A percentile compares a stretch with the other conserved stretches of the same genome.
These are phyloP conservation scores for Willisornis vidua DNA, from an alignment of 2,113 vertebrate species.

Conservation along the genomic window DNA sequence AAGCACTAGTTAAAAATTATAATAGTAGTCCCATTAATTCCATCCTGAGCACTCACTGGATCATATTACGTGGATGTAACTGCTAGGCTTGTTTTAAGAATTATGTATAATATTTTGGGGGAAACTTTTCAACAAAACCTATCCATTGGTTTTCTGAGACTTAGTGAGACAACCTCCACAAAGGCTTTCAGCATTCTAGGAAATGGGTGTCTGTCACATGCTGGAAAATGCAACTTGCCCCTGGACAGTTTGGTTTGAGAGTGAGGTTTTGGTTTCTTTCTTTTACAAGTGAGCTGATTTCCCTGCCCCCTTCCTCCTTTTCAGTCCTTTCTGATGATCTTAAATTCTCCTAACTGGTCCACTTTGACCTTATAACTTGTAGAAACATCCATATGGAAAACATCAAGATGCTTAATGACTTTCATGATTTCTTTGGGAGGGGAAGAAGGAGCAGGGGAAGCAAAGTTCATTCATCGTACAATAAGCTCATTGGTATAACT, in stretches of 20 bases:
- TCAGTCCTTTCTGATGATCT: neutral
- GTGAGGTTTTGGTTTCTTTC: neutral
- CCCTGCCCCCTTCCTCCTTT: neutral
- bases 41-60: neutral
- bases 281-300: neutral
- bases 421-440: neutral
- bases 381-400: slow-evolving; percentile 23
- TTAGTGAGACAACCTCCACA: neutral
- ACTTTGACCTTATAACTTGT: slow-evolving; percentile 18
- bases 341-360: neutral
- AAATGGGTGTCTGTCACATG: neutral
- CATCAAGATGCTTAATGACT: slow-evolving; percentile 23
- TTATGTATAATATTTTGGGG: neutral
- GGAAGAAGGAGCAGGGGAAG: neutral
- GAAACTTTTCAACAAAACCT: neutral
- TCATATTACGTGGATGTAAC: neutral
- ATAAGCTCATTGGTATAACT: neutral
- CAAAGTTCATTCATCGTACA: neutral
- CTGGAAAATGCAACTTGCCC: neutral
- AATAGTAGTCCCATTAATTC: neutral
- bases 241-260: neutral
- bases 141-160: neutral
- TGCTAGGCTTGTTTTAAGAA: neutral
- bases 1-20: neutral
- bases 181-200: neutral